A percentile compares a stretch with the other conserved stretches of the same genome.
These are phyloP conservation scores for Mimumesa dahlbomi DNA, from an alignment of 2,888 invertebrate species.

Conservation along the genomic window DNA sequence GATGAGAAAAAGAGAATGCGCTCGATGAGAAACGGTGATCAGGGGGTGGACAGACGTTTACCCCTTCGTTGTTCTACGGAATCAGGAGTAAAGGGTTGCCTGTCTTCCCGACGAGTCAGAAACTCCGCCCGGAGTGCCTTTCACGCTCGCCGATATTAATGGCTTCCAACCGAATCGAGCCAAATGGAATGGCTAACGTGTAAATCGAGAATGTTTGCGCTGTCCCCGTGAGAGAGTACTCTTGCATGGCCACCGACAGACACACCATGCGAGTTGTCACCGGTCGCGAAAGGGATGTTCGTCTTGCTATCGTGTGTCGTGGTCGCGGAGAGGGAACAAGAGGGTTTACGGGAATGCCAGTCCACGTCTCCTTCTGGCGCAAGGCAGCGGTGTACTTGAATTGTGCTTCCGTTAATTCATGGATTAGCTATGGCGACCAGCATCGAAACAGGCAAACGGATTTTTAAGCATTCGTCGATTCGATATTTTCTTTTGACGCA, in stretches of 20 bases:
- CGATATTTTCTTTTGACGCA: no score
- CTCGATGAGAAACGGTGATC: neutral
- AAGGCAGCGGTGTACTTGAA: no score
- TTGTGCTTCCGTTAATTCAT: no score
- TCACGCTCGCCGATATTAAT: constrained; percentile 68
- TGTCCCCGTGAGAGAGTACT: constrained; percentile 55
- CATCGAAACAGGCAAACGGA: no score
- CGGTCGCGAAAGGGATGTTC: constrained; percentile 37
- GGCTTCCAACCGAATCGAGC: constrained; percentile 69
- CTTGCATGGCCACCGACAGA: constrained; percentile 39
- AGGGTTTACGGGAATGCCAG: neutral
- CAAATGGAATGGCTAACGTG: constrained; percentile 73
- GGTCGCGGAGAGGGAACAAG: constrained; percentile 6
- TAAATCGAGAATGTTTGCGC: constrained; percentile 73
- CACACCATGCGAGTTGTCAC: constrained; percentile 50
- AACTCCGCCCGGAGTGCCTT: constrained; percentile 59
- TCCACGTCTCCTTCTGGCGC: neutral
- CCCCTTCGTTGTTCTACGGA: constrained; percentile 24
- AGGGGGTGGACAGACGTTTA: constrained; percentile 23
- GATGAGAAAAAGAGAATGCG: constrained; percentile 5
- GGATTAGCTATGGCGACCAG: no score
- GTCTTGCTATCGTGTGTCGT: constrained; percentile 34
- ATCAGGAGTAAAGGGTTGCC: constrained; percentile 57
- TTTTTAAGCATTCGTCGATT: no score
- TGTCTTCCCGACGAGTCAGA: constrained; percentile 58